Conservation (phyloP, 2,113 vertebrate species). For the Zosterops pallidus region DNA sequence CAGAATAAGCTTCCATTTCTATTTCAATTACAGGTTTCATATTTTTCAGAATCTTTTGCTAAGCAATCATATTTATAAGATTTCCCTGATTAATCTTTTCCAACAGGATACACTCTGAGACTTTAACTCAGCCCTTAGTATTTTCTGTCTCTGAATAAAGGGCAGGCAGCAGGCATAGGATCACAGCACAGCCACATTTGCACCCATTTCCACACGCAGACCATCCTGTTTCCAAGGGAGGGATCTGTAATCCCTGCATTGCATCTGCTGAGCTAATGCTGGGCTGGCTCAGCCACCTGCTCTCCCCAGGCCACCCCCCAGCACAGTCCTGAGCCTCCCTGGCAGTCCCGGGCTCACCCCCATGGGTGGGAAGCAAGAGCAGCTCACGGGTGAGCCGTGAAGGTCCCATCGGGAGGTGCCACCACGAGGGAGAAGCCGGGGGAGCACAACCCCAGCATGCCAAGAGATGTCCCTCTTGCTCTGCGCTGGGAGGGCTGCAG, state of each 20-base stretch:
- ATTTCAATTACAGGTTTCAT: no score
- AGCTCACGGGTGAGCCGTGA: background rate
- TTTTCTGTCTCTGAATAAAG: background rate
- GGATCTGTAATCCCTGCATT: background rate
- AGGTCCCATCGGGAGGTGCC: accelerated
- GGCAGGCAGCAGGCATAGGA: accelerated
- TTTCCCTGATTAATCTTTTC: no score
- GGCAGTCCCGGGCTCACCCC: accelerated
- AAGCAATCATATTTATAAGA: no score
- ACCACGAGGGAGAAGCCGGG: background rate
- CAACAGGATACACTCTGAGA: background rate
- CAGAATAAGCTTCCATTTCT: no score
- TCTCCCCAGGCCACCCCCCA: background rate
- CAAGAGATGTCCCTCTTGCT: constrained; percentile 50
- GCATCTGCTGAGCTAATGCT: background rate
- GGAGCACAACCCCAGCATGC: background rate
- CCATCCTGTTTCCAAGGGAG: background rate
- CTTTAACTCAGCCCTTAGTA: background rate
- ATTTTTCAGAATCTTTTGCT: no score
- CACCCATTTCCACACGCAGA: background rate
- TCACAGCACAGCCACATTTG: background rate
- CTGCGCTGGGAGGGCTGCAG: background rate
- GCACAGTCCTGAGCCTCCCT: background rate
- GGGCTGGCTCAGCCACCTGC: background rate
- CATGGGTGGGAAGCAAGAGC: accelerated